Conservation (phyloP, 2,797 vertebrate genomes). For the Melanitta fusca region DNA sequence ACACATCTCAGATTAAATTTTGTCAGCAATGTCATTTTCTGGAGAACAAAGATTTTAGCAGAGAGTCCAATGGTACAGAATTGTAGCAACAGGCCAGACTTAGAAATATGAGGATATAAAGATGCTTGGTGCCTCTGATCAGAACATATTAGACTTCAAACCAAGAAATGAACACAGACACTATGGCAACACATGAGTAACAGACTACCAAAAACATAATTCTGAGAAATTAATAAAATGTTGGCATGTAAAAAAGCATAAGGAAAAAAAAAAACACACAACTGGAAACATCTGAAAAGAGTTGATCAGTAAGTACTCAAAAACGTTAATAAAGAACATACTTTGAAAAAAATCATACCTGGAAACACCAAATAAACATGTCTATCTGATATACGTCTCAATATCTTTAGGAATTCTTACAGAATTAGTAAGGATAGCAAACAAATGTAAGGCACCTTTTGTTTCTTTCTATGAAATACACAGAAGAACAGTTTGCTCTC, state of each 20-base stretch:
- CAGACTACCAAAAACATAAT: conserved; percentile 22
- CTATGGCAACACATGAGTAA: neutral
- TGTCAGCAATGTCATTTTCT: neutral
- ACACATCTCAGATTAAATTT: neutral
- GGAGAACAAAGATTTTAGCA: neutral
- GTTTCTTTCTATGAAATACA: neutral
- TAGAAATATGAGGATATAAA: neutral
- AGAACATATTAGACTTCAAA: conserved; percentile 31
- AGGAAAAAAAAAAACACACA: neutral
- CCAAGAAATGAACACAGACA: conserved; percentile 2
- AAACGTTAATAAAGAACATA: conserved; percentile 25
- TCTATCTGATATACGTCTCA: conserved; percentile 18
- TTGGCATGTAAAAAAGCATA: neutral
- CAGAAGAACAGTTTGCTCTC: neutral
- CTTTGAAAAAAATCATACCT: neutral
- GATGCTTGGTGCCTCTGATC: neutral
- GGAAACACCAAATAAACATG: conserved; percentile 65
- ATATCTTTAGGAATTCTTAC: conserved; percentile 39
- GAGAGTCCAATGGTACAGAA: neutral
- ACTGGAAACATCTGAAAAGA: conserved; percentile 51
- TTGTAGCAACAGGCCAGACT: neutral
- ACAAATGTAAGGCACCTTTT: conserved; percentile 23
- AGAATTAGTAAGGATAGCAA: conserved; percentile 2
- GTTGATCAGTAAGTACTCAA: conserved; percentile 13
- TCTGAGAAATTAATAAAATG: conserved; percentile 42